phyloP scores from a whole-genome alignment of 2,888 invertebrate genomes.

The Pilophorus perplexus region DNA sequence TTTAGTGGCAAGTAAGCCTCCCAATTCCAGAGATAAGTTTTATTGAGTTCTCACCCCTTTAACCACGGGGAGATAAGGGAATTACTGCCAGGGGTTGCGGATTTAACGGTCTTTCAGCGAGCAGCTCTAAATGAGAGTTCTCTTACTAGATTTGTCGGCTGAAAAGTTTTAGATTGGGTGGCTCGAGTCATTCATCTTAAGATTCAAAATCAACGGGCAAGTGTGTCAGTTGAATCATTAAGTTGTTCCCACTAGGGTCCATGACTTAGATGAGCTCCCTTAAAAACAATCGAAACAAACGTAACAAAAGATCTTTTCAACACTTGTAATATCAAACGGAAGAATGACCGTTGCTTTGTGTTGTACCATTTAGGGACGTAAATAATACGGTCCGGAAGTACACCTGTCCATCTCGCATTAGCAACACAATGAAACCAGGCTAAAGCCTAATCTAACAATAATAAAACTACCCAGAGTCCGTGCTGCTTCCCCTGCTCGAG shows the following conservation, averaged over 20 bases:
- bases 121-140: conserved; percentile 13
- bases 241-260: too few species aligned
- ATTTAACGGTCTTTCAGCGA: conserved; percentile 6
- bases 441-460: conserved; percentile 35
- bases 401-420: conserved; percentile 25
- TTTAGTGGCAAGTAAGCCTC: conserved; percentile 18
- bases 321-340: too few species aligned
- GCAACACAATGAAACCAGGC: conserved; percentile 23
- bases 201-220: too few species aligned
- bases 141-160: too few species aligned
- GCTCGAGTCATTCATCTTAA: too few species aligned
- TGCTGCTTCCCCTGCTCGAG: conserved; percentile 15
- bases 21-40: conserved; percentile 12
- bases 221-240: too few species aligned
- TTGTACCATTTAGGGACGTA: too few species aligned
- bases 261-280: too few species aligned
- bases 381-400: conserved; percentile 23
- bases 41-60: conserved; percentile 20
- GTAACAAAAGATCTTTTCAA: too few species aligned
- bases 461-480: conserved; percentile 23
- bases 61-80: conserved; percentile 14
- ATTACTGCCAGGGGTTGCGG: conserved; percentile 13
- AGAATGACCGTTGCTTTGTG: too few species aligned
- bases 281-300: too few species aligned
- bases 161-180: too few species aligned